Evolutionary conservation across 2,113 vertebrate species (phyloP).

Genomic region (Todiramphus chloris): DNA sequence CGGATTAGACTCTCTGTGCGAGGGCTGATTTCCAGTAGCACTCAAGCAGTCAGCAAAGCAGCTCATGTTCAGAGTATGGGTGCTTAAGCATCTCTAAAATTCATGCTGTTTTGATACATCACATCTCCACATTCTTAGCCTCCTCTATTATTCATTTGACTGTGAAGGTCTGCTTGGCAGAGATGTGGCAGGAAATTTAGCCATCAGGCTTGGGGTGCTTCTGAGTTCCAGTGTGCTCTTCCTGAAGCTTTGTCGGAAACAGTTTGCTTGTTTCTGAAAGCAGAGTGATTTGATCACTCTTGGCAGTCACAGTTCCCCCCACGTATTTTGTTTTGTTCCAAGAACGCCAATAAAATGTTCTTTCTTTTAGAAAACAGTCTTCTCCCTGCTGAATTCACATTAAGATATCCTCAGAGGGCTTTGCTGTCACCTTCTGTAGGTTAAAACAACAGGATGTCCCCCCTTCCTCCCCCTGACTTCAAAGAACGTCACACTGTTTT

Average conservation of each 20-base stretch:
- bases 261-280: conserved; percentile 8
- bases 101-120: not conserved
- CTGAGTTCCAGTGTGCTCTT: not conserved
- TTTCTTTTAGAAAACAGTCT: conserved; percentile 25
- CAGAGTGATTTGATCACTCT: conserved; percentile 38
- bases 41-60: not conserved
- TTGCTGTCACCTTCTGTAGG: conserved; percentile 34
- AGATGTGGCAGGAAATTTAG: not conserved
- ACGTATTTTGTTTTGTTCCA: conserved; percentile 28
- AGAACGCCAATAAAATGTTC: conserved; percentile 55
- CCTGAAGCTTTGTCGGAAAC: conserved; percentile 22
- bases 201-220: conserved; percentile 11
- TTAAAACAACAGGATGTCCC: conserved; percentile 2
- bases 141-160: conserved; percentile 35
- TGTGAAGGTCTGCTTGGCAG: conserved; percentile 31
- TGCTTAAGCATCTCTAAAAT: not conserved
- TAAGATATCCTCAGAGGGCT: conserved; percentile 25
- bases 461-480: not conserved
- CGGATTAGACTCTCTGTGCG: not conserved
- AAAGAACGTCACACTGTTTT: not conserved
- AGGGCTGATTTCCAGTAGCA: not conserved
- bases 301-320: conserved; percentile 18
- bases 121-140: not conserved
- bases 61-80: not conserved
- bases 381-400: not conserved